Conservation (phyloP, 2,888 invertebrate genomes). For the Colletes collaris region DNA sequence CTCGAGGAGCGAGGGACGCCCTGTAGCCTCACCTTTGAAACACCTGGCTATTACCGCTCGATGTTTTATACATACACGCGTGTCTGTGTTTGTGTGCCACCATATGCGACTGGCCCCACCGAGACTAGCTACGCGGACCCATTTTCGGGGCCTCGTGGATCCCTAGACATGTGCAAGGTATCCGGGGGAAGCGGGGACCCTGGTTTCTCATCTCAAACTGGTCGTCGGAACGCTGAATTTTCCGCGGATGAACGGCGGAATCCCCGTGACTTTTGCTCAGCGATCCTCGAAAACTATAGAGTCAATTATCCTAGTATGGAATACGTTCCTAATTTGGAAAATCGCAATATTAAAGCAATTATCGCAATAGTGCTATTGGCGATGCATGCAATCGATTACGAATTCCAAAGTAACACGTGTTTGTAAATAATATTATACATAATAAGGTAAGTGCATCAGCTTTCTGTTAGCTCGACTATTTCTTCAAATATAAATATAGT, state of each 20-base stretch:
- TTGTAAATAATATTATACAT: too few species aligned
- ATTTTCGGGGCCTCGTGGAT: constrained; percentile 77
- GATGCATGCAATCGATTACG: too few species aligned
- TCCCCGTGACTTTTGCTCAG: constrained; percentile 9
- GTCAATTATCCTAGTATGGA: too few species aligned
- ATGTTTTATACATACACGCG: constrained; percentile 69
- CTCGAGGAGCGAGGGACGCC: constrained; percentile 72
- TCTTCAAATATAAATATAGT: too few species aligned
- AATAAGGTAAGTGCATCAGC: too few species aligned
- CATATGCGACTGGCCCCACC: constrained; percentile 82
- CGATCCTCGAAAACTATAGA: constrained; percentile 1
- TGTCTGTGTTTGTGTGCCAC: constrained; percentile 61
- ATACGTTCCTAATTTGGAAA: too few species aligned
- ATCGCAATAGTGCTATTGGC: too few species aligned
- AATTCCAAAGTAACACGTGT: too few species aligned
- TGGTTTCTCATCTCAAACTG: constrained; percentile 42
- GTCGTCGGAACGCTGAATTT: constrained; percentile 38
- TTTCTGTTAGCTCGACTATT: too few species aligned
- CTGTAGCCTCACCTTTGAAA: constrained; percentile 80
- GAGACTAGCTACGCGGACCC: constrained; percentile 81
- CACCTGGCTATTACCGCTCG: constrained; percentile 82
- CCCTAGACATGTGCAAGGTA: constrained; percentile 76
- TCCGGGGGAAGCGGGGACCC: constrained; percentile 49
- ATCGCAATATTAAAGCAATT: too few species aligned
- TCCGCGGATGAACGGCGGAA: constrained; percentile 33